Base-by-base conservation (phyloP, 1,140 invertebrate genomes). In the Littorina saxatilis region DNA sequence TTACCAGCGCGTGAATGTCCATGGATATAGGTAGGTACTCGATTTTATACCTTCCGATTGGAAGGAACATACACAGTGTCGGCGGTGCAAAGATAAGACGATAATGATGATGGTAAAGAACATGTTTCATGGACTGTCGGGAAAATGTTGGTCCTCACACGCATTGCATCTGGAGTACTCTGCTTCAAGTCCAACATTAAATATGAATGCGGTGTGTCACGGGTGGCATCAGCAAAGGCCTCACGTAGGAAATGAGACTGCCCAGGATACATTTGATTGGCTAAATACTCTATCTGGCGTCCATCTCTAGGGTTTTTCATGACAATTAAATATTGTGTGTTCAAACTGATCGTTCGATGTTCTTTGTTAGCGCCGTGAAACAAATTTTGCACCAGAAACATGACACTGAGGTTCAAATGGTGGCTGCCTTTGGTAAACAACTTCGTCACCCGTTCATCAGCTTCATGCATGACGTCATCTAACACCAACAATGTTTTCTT, bases 251-350 rank as follows among this genome's bases (percentile, higher is more conserved):
- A 27, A 2, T 82, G 23, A 7, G 73, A 0, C 23, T 75, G 80
- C 23, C 40, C 72, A 7, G 80, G 52, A 20, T 76, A 76, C 74
- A 82, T 82, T 27, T 79, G 78, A n/a, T 68, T 40, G 7, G 63
- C 55, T n/a, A 61, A n/a, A n/a, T 17, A 23, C 20, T 20, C 27
- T 20, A 61, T 61, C 55, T 61, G 55, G 15, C 20, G 7, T 9
- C 20, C 55, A 27, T 61, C 3, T 61, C 55, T 61, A 27, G 55
- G 55, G 27, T 61, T 61, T n/a, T 61, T 85, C 37, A 84, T 83
- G 20, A 85, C 15, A 9, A 85, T 78, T 32, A 85, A 55, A 58
- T 85, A 85, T n/a, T 84, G 85, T 4, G n/a, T 73, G 27, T 83
- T 85, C 27, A 85, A 58, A 43, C 70, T 80, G 13, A 83, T 83